phyloP scores from a whole-genome alignment of 2,797 vertebrate species.

The Tenualosa thibaudeaui region DNA sequence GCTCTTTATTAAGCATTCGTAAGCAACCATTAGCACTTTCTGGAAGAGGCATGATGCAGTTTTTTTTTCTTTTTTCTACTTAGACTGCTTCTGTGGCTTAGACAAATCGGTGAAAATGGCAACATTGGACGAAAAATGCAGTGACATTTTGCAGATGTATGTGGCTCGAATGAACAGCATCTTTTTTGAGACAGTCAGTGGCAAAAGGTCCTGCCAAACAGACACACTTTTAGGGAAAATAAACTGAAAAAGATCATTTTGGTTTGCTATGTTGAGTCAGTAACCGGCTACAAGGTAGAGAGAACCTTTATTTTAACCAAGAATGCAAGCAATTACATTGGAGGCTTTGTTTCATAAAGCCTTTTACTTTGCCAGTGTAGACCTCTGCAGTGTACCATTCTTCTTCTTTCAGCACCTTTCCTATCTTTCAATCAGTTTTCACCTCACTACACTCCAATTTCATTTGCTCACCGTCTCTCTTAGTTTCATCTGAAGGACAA shows the following conservation, averaged over 20 bases:
- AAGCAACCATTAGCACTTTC: constrained; percentile 8
- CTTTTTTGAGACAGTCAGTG: background rate
- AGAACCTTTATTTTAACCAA: background rate
- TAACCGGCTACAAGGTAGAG: background rate
- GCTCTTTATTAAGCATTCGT: constrained; percentile 15
- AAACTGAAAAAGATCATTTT: background rate
- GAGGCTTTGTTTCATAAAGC: background rate
- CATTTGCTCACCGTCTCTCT: background rate
- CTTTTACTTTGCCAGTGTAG: background rate
- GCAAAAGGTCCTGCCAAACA: background rate
- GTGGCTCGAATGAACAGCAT: background rate
- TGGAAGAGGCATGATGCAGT: background rate
- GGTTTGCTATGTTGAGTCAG: background rate
- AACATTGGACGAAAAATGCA: background rate
- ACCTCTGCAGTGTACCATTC: background rate
- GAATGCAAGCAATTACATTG: background rate
- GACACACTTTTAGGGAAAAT: background rate
- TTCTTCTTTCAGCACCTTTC: background rate
- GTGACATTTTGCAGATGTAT: background rate
- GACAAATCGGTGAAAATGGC: background rate
- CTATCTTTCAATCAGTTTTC: constrained; percentile 4
- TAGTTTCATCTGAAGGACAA: constrained; percentile 10
- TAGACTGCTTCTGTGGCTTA: background rate
- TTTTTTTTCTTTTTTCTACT: background rate
- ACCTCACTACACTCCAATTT: constrained; percentile 10